Conservation (phyloP, 2,113 vertebrate genomes). For the Chloebia gouldiae region DNA sequence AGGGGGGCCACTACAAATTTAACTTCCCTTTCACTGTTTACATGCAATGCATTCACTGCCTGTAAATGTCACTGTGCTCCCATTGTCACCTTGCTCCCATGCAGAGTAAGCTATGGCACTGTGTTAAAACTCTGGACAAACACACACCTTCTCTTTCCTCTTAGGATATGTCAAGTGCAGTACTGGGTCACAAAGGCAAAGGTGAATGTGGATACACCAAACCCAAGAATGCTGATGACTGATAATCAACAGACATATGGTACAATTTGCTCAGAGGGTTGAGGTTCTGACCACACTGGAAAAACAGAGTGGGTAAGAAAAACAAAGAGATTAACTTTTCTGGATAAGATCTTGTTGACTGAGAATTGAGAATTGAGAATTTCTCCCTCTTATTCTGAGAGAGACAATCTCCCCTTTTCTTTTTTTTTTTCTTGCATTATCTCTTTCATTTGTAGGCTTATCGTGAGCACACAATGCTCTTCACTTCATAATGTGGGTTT, state of each 20-base stretch:
- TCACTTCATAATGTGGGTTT: background rate
- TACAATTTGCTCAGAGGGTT: background rate
- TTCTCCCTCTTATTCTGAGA: background rate
- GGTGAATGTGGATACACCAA: background rate
- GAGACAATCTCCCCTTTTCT: background rate
- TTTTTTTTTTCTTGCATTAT: background rate
- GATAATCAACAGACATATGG: background rate
- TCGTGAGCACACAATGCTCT: background rate
- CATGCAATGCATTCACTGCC: background rate
- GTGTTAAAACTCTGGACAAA: background rate
- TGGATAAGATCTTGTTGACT: background rate
- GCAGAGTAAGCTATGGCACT: background rate
- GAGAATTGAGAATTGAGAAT: background rate
- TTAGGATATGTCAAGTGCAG: background rate
- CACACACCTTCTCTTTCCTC: background rate
- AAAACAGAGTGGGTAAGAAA: background rate
- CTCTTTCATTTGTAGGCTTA: background rate
- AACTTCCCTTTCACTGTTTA: background rate
- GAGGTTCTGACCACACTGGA: background rate
- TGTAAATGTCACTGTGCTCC: background rate
- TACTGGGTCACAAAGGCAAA: background rate
- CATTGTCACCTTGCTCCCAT: background rate
- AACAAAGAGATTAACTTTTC: background rate
- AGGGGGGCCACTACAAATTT: background rate
- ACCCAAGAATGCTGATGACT: background rate